Conservation (phyloP, 2,797 vertebrate species). For the Enteromius paludinosus region DNA sequence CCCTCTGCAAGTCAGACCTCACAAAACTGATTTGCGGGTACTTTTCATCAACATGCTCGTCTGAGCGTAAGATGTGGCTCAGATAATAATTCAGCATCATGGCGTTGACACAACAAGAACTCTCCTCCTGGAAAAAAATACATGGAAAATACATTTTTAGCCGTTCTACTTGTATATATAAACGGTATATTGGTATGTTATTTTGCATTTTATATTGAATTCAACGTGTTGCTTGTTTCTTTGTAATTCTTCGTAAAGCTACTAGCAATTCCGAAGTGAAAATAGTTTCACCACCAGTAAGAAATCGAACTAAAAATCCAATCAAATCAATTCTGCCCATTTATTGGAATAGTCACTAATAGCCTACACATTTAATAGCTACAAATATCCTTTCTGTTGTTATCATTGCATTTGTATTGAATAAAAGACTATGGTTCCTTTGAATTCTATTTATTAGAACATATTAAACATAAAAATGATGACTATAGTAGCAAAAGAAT, state of each 20-base stretch:
- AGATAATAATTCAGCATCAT: conserved; percentile 74
- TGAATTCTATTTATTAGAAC: background rate
- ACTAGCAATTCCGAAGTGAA: background rate
- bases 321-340: background rate
- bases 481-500: background rate
- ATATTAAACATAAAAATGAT: background rate
- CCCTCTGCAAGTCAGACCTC: conserved; percentile 68
- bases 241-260: background rate
- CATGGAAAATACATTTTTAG: too few relatives aligned
- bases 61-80: conserved; percentile 68
- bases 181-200: too few relatives aligned
- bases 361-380: background rate
- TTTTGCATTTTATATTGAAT: background rate
- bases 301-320: background rate
- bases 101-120: conserved; percentile 80
- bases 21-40: conserved; percentile 69
- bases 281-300: background rate
- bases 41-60: conserved; percentile 33
- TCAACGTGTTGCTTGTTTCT: background rate
- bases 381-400: background rate
- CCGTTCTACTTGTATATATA: too few relatives aligned
- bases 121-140: conserved; percentile 64
- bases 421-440: background rate
- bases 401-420: background rate
- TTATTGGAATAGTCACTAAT: background rate